Evolutionary conservation across 2,797 vertebrate genomes (phyloP).

Genomic region (Thalassophryne amazonica): DNA sequence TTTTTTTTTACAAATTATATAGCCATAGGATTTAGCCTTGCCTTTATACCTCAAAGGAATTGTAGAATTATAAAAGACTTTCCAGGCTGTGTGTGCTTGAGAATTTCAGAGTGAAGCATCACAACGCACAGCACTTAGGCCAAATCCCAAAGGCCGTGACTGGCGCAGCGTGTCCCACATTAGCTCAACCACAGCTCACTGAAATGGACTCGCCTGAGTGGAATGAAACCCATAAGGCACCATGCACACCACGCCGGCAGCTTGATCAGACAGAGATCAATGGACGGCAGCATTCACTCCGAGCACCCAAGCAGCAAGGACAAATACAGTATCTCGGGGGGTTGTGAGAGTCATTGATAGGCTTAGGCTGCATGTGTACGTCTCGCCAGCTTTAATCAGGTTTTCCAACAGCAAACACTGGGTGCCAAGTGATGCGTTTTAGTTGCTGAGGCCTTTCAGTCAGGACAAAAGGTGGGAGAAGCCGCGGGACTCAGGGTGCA

Average conservation of each 20-base stretch:
- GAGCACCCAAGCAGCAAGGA: constrained; percentile 73
- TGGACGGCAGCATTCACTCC: constrained; percentile 77
- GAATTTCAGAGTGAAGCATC: constrained; percentile 74
- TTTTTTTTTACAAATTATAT: neutral
- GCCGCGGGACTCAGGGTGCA: constrained; percentile 66
- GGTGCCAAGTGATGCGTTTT: constrained; percentile 77
- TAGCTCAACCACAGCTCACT: constrained; percentile 80
- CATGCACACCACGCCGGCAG: constrained; percentile 72
- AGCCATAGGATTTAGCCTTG: constrained; percentile 1
- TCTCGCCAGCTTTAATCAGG: constrained; percentile 77
- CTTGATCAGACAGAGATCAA: constrained; percentile 83
- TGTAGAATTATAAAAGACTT: constrained; percentile 67
- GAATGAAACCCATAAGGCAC: constrained; percentile 80
- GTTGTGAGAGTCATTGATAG: constrained; percentile 76
- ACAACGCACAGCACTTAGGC: constrained; percentile 77
- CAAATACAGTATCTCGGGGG: constrained; percentile 80
- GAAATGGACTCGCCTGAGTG: constrained; percentile 80
- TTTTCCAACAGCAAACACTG: constrained; percentile 77
- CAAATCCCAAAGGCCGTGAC: constrained; percentile 82
- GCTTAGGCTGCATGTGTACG: constrained; percentile 73
- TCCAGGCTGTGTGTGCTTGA: constrained; percentile 48
- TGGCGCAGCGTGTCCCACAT: constrained; percentile 79
- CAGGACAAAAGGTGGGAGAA: constrained; percentile 79
- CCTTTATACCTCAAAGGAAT: constrained; percentile 30
- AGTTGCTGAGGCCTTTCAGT: constrained; percentile 74